These are phyloP conservation scores for Leptosomus discolor DNA, from an alignment of 2,113 vertebrate genomes.

Conservation along the genomic window DNA sequence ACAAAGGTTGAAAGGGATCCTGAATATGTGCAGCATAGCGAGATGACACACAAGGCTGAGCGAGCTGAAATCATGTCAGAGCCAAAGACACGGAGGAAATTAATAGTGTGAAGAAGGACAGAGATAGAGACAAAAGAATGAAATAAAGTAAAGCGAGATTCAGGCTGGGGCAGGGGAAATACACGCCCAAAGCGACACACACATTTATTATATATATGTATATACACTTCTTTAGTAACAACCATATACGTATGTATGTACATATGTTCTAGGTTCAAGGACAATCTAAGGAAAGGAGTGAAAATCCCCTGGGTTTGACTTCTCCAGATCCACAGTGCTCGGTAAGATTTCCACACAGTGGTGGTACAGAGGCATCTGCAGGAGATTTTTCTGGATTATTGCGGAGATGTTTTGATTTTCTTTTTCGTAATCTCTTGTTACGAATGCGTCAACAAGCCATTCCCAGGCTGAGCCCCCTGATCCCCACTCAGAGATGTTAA, in stretches of 20 bases:
- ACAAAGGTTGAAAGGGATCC: background rate
- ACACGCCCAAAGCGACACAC: background rate
- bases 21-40: rapidly evolving
- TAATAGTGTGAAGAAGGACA: background rate
- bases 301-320: background rate
- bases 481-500: background rate
- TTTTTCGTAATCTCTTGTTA: background rate
- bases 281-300: background rate
- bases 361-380: background rate
- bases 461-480: background rate
- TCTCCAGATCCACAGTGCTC: background rate
- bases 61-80: background rate
- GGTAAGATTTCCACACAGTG: rapidly evolving
- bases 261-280: background rate
- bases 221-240: rapidly evolving
- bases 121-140: background rate
- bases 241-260: rapidly evolving
- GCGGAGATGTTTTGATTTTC: background rate
- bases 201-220: background rate
- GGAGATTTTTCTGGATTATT: background rate
- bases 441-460: rapidly evolving
- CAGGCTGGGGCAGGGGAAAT: background rate
- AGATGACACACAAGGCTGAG: background rate
- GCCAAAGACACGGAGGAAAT: background rate
- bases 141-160: background rate